Conservation (phyloP, 2,888 invertebrate genomes). For the Diabrotica balteata region DNA sequence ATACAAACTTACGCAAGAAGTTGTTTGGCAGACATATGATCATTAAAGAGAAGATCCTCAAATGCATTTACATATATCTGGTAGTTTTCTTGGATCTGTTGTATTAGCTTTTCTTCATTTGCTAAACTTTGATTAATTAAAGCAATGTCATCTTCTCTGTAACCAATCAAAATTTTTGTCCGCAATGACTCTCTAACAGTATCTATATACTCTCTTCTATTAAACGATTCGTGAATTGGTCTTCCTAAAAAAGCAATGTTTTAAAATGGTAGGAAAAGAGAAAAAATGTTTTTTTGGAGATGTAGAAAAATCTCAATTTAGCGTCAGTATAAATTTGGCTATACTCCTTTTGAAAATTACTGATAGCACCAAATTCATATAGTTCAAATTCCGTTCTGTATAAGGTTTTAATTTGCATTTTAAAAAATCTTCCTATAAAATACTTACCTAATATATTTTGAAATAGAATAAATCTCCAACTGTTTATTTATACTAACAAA, state of each 20-base stretch:
- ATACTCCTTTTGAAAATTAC: too few species aligned
- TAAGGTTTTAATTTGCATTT: too few species aligned
- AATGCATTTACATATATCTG: conserved; percentile 65
- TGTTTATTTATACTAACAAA: too few species aligned
- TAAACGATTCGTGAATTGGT: conserved; percentile 66
- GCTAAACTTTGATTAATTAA: conserved; percentile 65
- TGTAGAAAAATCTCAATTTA: too few species aligned
- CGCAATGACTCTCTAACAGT: conserved; percentile 58
- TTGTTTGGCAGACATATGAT: conserved; percentile 69
- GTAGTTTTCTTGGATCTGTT: conserved; percentile 61
- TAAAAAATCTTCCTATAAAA: too few species aligned
- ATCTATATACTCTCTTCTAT: conserved; percentile 65
- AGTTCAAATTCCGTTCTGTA: too few species aligned
- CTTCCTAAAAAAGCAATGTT: conserved; percentile 54
- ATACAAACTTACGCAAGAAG: conserved; percentile 52
- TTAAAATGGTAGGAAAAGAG: too few species aligned
- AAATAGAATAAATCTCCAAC: too few species aligned
- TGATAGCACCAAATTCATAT: too few species aligned
- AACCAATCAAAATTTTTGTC: conserved; percentile 58
- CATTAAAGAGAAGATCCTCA: conserved; percentile 68
- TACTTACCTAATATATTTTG: too few species aligned
- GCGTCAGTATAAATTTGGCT: too few species aligned
- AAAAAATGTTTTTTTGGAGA: too few species aligned
- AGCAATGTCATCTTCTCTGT: conserved; percentile 57
- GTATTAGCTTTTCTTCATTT: conserved; percentile 64